phyloP scores from a whole-genome alignment of 2,113 vertebrate species.

The Malurus alboscapulatus region DNA sequence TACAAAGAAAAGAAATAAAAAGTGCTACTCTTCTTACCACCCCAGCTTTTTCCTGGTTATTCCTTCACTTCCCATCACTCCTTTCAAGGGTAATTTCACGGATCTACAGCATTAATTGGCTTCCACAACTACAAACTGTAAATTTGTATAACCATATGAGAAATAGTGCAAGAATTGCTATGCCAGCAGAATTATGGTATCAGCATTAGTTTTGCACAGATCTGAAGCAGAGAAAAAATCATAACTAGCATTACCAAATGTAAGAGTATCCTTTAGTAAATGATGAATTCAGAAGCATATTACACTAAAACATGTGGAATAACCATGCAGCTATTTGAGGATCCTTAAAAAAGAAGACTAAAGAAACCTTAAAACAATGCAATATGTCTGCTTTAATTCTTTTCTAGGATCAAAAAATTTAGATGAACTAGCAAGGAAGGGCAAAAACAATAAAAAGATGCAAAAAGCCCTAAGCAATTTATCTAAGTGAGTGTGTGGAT shows the following conservation, averaged over 20 bases:
- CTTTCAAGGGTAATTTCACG: background rate
- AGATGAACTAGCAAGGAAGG: background rate
- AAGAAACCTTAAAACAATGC: background rate
- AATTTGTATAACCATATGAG: background rate
- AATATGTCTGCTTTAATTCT: background rate
- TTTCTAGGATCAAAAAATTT: background rate
- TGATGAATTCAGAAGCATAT: background rate
- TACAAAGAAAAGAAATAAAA: too few species aligned
- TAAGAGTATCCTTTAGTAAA: background rate
- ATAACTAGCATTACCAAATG: background rate
- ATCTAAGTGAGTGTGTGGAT: accelerated
- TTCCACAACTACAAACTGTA: background rate
- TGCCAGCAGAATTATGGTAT: background rate
- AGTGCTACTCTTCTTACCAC: background rate
- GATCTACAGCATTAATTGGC: background rate
- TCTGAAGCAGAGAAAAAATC: background rate
- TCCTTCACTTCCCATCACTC: background rate
- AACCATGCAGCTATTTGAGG: background rate
- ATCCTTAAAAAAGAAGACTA: background rate
- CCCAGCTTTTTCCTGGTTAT: background rate
- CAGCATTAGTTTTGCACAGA: background rate
- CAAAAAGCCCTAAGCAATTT: background rate
- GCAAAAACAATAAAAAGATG: background rate
- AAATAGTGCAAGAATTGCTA: background rate
- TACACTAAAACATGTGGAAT: background rate